Base-by-base conservation (phyloP, 2,888 invertebrate species). In the Emesis russula region DNA sequence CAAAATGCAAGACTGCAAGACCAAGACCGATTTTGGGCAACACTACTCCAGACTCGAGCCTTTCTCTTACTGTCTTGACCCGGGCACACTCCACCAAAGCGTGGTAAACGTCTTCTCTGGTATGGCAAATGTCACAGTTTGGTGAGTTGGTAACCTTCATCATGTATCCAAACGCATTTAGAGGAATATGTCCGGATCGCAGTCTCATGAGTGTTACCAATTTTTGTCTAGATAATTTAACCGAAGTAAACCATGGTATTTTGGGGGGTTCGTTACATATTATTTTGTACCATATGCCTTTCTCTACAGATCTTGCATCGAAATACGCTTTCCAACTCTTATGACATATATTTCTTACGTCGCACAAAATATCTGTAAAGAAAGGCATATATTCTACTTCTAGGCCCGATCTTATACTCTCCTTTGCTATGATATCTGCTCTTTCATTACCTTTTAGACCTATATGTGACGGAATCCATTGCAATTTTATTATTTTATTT, bases 21-120 rank as follows among this genome's bases (percentile, higher is more conserved):
- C n/a, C n/a, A n/a, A n/a, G n/a, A n/a, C n/a, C n/a, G n/a, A n/a
- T n/a, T n/a, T n/a, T n/a, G n/a, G n/a, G n/a, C n/a, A n/a, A n/a
- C n/a, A n/a, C n/a, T n/a, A n/a, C 38, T 6, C 38, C 38, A 38
- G 38, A 38, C 6, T 38, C 38, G 5, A 38, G 4, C 6, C 38
- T 38, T 4, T 38, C 38, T 38, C 38, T 4, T 6, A 38, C 38
- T 6, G 38, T 0, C 38, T 6, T 6, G 38, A 38, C 38, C 3
- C 48, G 1, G 48, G 48, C 48, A 78, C 66, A 66, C 68, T 78
- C 66, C 25, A 78, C 25, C 68, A 76, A 58, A 53, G 25, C 66
- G 41, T 44, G 66, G 78, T 68, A 63, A 44, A 68, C 68, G 13
- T 38, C 13, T 78, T 68, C 31, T 76, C 33, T 75, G 25, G n/a